Base-by-base conservation (phyloP, 2,113 vertebrate species). In the Hucho hucho region DNA sequence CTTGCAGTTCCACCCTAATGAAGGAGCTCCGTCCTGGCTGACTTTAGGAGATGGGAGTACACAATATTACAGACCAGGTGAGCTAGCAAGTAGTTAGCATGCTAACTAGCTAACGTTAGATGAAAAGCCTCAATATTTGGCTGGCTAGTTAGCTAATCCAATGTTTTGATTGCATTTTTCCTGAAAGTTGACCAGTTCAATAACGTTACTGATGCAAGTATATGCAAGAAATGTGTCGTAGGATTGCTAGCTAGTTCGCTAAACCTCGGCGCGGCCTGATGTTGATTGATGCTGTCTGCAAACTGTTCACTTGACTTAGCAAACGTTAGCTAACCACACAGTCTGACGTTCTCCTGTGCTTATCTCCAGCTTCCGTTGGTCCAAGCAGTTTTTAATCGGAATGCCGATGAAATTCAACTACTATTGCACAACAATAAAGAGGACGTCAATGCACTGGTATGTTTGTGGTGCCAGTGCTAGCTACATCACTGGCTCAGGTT, bases 341-440 rank as follows among this genome's bases (percentile, higher is more conserved):
- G 49, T 53, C 13, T 53, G 49, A 53, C 16, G 16, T 53, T 43
- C 37, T 43, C 6, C 3, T 67, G 37, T 43, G 37, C 3, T 66
- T 78, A 1, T 58, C 84, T 87, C 29, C 86, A 94, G 97, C 95
- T 97, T 93, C 97, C 96, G 92, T 95, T 99, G 95, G 96, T 99
- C 94, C 97, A 99, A 95, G 97, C 97, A 91, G 97, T 99, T 93
- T 98, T 99, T 93, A 98, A 96, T 92, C 95, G 96, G 78, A 97
- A 99, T 92, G 88, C 95, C 89, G 97, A 99, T 92, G 97, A 98
- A 94, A 93, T 98, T 88, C 93, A 95, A 89, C 94, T 93, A 67
- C 83, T 98, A 90, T 95, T 98, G 91, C 96, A 94, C 81, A 96
- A 97, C 93, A 49, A 18, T 14, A 97, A 97, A 90, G 97, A 98